Conservation (phyloP, 2,113 vertebrate species). For the Platanista minor region DNA sequence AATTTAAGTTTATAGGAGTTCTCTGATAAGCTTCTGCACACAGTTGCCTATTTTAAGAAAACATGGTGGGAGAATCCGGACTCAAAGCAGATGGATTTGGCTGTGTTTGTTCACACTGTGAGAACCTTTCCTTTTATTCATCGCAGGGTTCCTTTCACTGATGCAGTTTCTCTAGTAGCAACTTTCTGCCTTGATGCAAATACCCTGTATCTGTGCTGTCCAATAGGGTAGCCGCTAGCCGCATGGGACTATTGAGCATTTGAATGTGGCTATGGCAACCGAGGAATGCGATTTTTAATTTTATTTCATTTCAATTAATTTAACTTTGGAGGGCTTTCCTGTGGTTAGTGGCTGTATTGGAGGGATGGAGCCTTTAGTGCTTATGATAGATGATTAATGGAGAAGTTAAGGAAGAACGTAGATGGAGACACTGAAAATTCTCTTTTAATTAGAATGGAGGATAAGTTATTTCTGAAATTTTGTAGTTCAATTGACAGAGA, state of each 20-base stretch:
- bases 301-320: neutral
- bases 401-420: neutral
- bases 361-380: neutral
- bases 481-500: neutral
- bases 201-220: accelerated
- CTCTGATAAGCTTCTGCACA: neutral
- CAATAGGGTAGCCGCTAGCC: no score
- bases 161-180: neutral
- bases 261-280: neutral
- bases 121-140: neutral
- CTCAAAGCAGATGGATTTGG: neutral
- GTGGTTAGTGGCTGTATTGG: neutral
- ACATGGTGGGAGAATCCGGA: neutral
- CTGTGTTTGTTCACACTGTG: neutral
- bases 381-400: neutral
- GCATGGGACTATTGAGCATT: accelerated
- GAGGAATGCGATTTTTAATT: neutral
- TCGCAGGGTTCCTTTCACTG: neutral
- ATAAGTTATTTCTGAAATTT: neutral
- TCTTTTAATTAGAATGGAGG: neutral
- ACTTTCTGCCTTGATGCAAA: neutral
- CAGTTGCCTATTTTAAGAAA: neutral
- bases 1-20: neutral
- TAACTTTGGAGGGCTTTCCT: neutral
- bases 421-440: neutral